A percentile compares a stretch with the other conserved stretches of the same genome.
phyloP scores from a whole-genome alignment of 2,113 vertebrate species.

The Orycteropus afer region DNA sequence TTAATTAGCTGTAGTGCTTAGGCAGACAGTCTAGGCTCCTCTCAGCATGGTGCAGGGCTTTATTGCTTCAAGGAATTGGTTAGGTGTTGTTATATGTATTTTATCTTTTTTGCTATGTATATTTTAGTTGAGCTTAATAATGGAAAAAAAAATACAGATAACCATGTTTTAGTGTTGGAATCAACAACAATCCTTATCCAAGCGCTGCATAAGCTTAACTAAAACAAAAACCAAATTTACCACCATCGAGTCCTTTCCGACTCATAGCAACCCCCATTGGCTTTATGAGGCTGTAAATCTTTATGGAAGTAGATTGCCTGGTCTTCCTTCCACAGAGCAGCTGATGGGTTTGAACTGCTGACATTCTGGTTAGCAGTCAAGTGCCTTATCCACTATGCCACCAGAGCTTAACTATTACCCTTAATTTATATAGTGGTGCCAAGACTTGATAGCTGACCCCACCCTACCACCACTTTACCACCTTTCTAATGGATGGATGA shows the following conservation, averaged over 20 bases:
- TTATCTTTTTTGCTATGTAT: conserved; percentile 38
- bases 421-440: not conserved
- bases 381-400: too few species aligned
- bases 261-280: too few species aligned
- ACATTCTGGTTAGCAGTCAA: too few species aligned
- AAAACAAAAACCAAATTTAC: too few species aligned
- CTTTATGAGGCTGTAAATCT: too few species aligned
- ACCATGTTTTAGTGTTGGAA: conserved; percentile 20
- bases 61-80: conserved; percentile 35
- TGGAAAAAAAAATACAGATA: not conserved
- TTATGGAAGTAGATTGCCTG: too few species aligned
- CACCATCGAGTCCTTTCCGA: too few species aligned
- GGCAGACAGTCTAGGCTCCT: not conserved
- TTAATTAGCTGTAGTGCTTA: conserved; percentile 10
- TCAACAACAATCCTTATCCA: conserved; percentile 7
- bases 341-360: too few species aligned
- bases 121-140: conserved; percentile 36
- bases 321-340: too few species aligned
- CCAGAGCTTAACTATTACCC: not conserved
- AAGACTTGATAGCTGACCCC: not conserved
- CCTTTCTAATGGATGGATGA: too few species aligned
- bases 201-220: conserved; percentile 33
- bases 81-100: not conserved
- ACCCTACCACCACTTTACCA: not conserved
- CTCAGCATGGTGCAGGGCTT: not conserved